Percentiles rank a stretch among this genome's conserved stretches.
Evolutionary conservation across 37 sponge, comb jelly and placozoan species (phyloP).

Genomic region (Cladorhizidae sp.): DNA sequence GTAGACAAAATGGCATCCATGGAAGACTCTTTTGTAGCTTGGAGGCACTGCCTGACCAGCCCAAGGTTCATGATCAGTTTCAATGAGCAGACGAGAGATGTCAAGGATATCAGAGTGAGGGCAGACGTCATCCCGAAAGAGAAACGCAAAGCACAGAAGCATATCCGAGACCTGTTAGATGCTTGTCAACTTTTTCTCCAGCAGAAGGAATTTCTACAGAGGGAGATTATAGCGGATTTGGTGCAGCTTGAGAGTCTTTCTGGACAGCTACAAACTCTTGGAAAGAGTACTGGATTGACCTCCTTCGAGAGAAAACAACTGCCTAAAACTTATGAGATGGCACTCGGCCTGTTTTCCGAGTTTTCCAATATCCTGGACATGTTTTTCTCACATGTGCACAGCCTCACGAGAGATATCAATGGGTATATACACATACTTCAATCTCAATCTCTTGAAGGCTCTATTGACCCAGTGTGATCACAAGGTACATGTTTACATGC

Average conservation of each 20-base stretch:
- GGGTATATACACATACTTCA: constrained; percentile 24
- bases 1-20: constrained; percentile 11
- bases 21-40: constrained; percentile 19
- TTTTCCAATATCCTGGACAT: constrained; percentile 29
- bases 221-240: constrained; percentile 5
- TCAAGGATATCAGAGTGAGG: constrained; percentile 25
- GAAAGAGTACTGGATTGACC: constrained; percentile 11
- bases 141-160: constrained; percentile 45
- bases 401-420: constrained; percentile 35
- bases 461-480: too few relatives aligned
- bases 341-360: constrained; percentile 19
- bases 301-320: constrained; percentile 24
- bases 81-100: background rate
- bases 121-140: constrained; percentile 27
- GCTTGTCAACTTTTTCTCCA: constrained; percentile 37
- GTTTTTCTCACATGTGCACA: constrained; percentile 30
- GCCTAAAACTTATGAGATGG: background rate
- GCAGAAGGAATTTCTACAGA: constrained; percentile 39
- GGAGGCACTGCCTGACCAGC: constrained; percentile 24
- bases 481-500: too few relatives aligned
- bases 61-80: constrained; percentile 20
- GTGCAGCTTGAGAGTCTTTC: constrained; percentile 1
- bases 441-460: too few relatives aligned
- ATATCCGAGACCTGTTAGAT: constrained; percentile 37
- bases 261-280: constrained; percentile 9